A percentile compares a stretch with the other conserved stretches of the same genome.
Conservation (phyloP, 2,888 invertebrate genomes). For the Drosophila antonietae region DNA sequence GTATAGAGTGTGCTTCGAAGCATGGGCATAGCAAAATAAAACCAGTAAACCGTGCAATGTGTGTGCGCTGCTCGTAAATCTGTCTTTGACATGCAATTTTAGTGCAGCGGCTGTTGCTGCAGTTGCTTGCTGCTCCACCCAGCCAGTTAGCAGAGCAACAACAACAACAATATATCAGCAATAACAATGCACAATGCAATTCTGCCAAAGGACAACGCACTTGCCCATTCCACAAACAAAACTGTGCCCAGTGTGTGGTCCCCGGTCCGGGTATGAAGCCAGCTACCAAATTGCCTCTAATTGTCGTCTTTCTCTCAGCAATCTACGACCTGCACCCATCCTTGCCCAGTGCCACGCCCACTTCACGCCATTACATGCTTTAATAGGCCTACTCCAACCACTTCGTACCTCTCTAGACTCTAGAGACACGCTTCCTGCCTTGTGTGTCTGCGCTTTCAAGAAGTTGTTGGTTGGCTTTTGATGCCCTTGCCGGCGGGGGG, state of each 20-base stretch:
- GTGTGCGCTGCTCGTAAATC: conserved; percentile 68
- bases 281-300: conserved; percentile 75
- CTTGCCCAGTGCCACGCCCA: conserved; percentile 57
- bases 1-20: background rate
- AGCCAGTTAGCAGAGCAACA: background rate
- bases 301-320: conserved; percentile 64
- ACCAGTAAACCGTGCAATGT: conserved; percentile 29
- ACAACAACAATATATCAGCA: conserved; percentile 1
- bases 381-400: conserved; percentile 62
- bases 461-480: conserved; percentile 52
- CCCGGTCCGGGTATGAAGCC: conserved; percentile 13
- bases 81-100: conserved; percentile 80
- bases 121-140: conserved; percentile 30
- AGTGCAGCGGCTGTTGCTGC: conserved; percentile 73
- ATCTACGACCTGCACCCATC: conserved; percentile 32
- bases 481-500: conserved; percentile 32
- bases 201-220: conserved; percentile 73
- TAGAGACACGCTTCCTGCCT: conserved; percentile 44
- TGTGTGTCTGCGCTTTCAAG: conserved; percentile 58
- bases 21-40: conserved; percentile 17
- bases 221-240: conserved; percentile 4
- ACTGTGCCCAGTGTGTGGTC: conserved; percentile 17
- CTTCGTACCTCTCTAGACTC: background rate
- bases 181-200: conserved; percentile 49
- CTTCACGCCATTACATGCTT: conserved; percentile 78